These are phyloP conservation scores for Grapholita molesta DNA, from an alignment of 1,140 invertebrate genomes.

Conservation along the genomic window DNA sequence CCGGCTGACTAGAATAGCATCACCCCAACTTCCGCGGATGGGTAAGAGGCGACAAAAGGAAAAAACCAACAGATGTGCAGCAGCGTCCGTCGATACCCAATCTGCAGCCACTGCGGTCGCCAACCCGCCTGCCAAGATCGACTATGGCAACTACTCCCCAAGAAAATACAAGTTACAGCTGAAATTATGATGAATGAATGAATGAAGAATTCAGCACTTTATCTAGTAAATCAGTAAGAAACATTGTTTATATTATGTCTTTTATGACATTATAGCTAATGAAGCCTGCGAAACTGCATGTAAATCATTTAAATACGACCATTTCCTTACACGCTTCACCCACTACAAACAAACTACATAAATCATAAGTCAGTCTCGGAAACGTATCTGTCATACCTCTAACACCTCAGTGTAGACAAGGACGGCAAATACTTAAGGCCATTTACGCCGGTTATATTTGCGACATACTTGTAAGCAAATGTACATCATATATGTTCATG, in stretches of 20 bases:
- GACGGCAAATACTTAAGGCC: neutral
- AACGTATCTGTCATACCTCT: neutral
- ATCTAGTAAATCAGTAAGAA: neutral
- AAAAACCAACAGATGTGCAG: too few species aligned
- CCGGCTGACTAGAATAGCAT: too few species aligned
- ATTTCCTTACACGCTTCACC: neutral
- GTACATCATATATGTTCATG: neutral
- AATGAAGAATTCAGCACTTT: neutral
- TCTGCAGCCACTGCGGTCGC: too few species aligned
- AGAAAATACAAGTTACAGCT: too few species aligned
- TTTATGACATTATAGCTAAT: neutral
- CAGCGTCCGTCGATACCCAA: too few species aligned
- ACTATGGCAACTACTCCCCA: too few species aligned
- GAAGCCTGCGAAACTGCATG: neutral
- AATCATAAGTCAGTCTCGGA: neutral
- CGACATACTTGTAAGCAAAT: neutral
- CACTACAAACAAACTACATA: neutral
- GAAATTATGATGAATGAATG: too few species aligned
- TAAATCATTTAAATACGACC: neutral
- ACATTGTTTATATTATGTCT: too few species aligned
- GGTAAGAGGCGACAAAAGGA: too few species aligned
- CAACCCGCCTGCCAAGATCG: too few species aligned
- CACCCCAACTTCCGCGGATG: too few species aligned
- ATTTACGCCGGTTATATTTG: neutral
- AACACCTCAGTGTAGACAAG: neutral